Evolutionary conservation across 2,113 vertebrate species (phyloP), one percentile per base, ranked within the genome.

Genomic region (Silurus glanis): DNA sequence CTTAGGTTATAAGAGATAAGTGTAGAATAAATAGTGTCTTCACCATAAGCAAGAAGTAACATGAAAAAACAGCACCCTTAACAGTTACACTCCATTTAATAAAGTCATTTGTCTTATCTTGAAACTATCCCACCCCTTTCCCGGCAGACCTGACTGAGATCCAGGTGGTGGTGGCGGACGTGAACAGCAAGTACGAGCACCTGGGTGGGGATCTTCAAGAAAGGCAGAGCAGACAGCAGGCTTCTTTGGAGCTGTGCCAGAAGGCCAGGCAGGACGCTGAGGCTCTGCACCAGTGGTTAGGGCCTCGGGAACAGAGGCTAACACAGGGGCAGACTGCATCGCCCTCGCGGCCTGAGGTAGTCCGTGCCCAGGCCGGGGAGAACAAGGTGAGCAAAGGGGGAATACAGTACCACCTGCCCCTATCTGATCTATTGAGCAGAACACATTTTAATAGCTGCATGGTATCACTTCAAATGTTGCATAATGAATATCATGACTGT

Each of bases 121-220:
- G 7, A 56, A n/a, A 12, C n/a, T 72, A 69, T 82, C 51, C n/a
- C 21, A 28, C 5, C n/a, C 86, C 82, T 37, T 91, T 4, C 86
- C 82, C 83, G 3, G 53, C 92, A 99, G 98, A 99, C 91, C 94
- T 99, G 93, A 98, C 98, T 0, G 96, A 98, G 93, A 97, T 99
- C 89, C 97, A 99, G 93, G 96, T 98, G 1, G 94, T 96, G 0
- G 93, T 98, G 89, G 95, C 96, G 0, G 98, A 99, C 0, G 95
- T 97, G 88, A 97, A 93, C 87, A 87, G 90, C 75, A 95, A 92
- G 64, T 96, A 98, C 56, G 97, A 97, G 87, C 90, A 89, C 19
- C 93, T 99, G 6, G 98, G 98, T 0, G 19, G 66, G 0, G 92
- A 93, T n/a, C 89, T 99, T 85, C 94, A 1, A 62, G 95, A 96